Base-by-base conservation (phyloP, 2,113 vertebrate genomes). In the Peromyscus maniculatus region DNA sequence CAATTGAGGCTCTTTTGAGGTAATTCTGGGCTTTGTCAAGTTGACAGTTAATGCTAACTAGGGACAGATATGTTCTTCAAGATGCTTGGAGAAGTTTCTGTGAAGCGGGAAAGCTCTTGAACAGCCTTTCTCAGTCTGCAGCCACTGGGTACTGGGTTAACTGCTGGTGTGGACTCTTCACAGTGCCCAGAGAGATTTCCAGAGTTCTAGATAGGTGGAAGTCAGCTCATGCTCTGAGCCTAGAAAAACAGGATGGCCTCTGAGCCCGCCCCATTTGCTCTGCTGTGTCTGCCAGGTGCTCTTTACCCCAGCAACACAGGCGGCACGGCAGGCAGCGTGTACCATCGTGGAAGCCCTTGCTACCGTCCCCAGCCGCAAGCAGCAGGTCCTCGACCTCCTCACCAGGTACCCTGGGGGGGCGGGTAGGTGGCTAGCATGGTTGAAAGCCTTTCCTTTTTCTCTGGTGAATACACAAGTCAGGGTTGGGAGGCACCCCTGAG, bases 301-400 rank as follows among this genome's bases (percentile, higher is more conserved):
- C 86, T 99, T 99, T 87, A 99, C 99, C 59, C 99, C 99, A 1
- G 99, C 99, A 4, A 99, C 99, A 6, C 99, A 99, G 98, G 99
- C 99, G 5, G 99, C 99, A 0, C 98, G 99, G 33, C 99, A 99
- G 96, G 99, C 99, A 5, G 99, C 99, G 1, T 99, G 99, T 96
- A 99, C 99, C 64, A 99, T 99, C 0, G 99, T 99, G 80, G 99
- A 99, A 98, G 99, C 99, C 7, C 98, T 99, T 19, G 99, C 99
- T 62, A 99, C 99, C 96, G 99, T 99, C 94, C 99, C 99, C 52
- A 99, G 99, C 98, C 99, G 99, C 95, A 99, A 99, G 87, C 99
- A 99, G 90, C 99, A 99, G 92, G 99, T 99, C 95, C 99, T 99
- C 0, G 99, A 99, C 96, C 99, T 99, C 87, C 99, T 99, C 93